A percentile compares a stretch with the other conserved stretches of the same genome.
Conservation (phyloP, 2,797 vertebrate species). For the Gila robusta region DNA sequence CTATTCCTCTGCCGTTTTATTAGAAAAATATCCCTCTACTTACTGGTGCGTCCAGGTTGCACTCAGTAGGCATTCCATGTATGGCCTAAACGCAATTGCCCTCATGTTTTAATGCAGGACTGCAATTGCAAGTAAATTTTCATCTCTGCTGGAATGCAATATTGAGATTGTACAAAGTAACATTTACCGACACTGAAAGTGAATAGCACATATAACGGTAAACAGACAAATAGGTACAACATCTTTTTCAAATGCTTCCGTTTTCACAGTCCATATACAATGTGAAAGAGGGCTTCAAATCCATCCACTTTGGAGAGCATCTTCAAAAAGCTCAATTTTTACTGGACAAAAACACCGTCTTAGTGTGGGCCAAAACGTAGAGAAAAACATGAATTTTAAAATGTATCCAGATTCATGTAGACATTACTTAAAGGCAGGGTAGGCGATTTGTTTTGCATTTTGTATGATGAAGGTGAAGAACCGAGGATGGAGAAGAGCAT, state of each 20-base stretch:
- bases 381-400: background rate
- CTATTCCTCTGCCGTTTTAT: background rate
- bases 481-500: slow-evolving; percentile 6
- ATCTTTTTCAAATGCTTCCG: background rate
- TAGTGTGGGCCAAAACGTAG: background rate
- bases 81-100: background rate
- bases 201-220: background rate
- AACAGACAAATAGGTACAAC: background rate
- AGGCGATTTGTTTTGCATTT: too few relatives aligned
- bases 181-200: background rate
- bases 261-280: background rate
- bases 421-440: background rate
- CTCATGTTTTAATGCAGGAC: background rate
- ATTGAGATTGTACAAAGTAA: background rate
- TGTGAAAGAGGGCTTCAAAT: background rate
- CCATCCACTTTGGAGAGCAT: background rate
- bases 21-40: background rate
- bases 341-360: background rate
- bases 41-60: background rate
- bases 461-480: slow-evolving; percentile 15
- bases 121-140: background rate
- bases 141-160: background rate
- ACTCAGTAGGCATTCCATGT: background rate
- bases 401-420: background rate
- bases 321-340: background rate